Evolutionary conservation across 1,140 invertebrate species (phyloP), one percentile per base, ranked within the genome.

Genomic region (Caenorhabditis elegans): DNA sequence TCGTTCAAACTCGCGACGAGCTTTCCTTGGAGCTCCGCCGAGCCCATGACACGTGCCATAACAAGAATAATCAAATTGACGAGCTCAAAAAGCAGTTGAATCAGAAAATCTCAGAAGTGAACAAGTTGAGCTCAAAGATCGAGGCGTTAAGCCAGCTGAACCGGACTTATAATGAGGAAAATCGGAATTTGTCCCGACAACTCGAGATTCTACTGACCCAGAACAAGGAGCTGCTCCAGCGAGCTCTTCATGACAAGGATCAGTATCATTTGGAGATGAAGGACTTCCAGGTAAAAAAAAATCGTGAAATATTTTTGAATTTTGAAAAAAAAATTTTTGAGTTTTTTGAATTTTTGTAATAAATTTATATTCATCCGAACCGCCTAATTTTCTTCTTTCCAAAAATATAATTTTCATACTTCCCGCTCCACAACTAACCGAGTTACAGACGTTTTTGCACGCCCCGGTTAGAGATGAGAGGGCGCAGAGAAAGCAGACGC

Each of bases 161-260:
- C 36, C 84, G 15, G 60, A 86, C 51, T 65, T 85, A 85, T 76
- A 83, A 86, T 8, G 88, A 88, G 34, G 88, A 89, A 48, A 86
- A 85, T 48, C 81, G 85, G 19, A 82, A 83, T 19, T 36, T 89
- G 47, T 83, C 87, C 0, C 60, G 83, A 11, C 88, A 90, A 79
- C 82, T 90, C 39, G 88, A 89, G 55, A 79, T 87, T n/a, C 76
- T 90, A 34, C 15, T 90, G 13, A 60, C 84, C 22, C 87, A 89
- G 49, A 89, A 89, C 76, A 86, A 88, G 51, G 85, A 89, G 46
- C 31, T 89, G 13, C 82, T 85, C 22, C 84, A 83, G 26, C 82
- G 85, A 34, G 82, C 87, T 22, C 76, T 86, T 1, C 65, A 76
- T 51, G 84, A 86, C 36, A 85, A 86, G 76, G 86, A 88, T 51